Conservation (phyloP, 2,797 vertebrate genomes). For the Eleutherodactylus coqui region DNA sequence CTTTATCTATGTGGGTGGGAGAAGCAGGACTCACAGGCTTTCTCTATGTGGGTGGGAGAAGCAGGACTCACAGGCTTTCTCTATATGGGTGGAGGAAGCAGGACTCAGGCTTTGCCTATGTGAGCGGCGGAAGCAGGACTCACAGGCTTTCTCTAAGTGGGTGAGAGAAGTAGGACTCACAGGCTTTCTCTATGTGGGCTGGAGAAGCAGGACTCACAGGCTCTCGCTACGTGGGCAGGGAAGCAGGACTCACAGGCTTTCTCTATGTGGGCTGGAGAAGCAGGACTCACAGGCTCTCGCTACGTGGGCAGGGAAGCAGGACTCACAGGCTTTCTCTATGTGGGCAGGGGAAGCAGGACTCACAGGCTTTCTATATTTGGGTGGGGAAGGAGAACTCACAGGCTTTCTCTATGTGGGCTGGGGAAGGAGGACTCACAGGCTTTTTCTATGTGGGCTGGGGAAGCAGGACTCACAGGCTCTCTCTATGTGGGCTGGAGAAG, state of each 20-base stretch:
- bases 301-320: neutral
- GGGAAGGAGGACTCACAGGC: neutral
- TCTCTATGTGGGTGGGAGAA: neutral
- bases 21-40: neutral
- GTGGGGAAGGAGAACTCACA: neutral
- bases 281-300: neutral
- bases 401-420: neutral
- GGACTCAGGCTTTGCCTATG: neutral
- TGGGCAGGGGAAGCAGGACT: neutral
- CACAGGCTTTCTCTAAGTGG: neutral
- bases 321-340: neutral
- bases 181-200: neutral
- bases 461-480: neutral
- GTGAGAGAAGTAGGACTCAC: neutral
- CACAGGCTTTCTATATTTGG: neutral
- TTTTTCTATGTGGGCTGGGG: neutral
- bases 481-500: neutral
- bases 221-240: neutral
- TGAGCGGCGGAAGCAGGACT: neutral
- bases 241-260: neutral
- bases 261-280: neutral
- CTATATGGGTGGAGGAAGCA: neutral
- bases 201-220: neutral
- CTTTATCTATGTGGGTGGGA: neutral
- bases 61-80: neutral